Percentiles rank a stretch among this genome's conserved stretches.
phyloP scores from a whole-genome alignment of 2,888 invertebrate species.

The Agrilus biguttatus region DNA sequence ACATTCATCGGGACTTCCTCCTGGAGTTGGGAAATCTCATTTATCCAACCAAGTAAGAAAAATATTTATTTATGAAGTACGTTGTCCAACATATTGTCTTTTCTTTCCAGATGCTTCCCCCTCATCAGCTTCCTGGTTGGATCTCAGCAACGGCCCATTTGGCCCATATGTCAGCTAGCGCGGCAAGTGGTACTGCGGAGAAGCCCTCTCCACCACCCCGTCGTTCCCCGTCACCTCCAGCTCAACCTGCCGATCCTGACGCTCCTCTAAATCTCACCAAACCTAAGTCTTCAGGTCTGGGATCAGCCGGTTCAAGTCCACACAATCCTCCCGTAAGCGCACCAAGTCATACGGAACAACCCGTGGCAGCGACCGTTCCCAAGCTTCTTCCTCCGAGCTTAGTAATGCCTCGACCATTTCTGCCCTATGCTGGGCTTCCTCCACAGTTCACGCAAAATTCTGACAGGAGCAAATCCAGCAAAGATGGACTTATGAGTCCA shows the following conservation, averaged over 20 bases:
- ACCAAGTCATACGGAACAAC: constrained; percentile 34
- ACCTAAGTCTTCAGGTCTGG: constrained; percentile 48
- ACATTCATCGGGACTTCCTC: constrained; percentile 22
- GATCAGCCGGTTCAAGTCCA: constrained; percentile 40
- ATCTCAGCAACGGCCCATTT: constrained; percentile 54
- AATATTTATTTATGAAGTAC: constrained; percentile 5
- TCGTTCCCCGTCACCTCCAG: constrained; percentile 25
- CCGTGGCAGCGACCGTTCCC: constrained; percentile 40
- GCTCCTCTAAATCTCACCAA: constrained; percentile 81
- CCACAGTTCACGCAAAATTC: constrained; percentile 35
- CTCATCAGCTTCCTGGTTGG: constrained; percentile 43
- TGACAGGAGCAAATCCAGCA: constrained; percentile 22
- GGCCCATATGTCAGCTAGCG: constrained; percentile 48
- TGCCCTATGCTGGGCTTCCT: constrained; percentile 46
- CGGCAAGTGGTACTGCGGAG: constrained; percentile 15
- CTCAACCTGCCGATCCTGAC: constrained; percentile 46
- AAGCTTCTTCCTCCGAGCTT: constrained; percentile 42
- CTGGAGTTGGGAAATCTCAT: constrained; percentile 22
- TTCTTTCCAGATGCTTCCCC: constrained; percentile 36
- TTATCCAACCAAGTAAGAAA: constrained; percentile 28
- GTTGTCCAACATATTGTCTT: constrained; percentile 1
- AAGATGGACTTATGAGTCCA: constrained; percentile 22
- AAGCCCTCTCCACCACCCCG: constrained; percentile 25
- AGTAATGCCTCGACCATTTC: constrained; percentile 43
- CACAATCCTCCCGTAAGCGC: constrained; percentile 26